Percentiles rank a stretch among this genome's conserved stretches.
Evolutionary conservation across 2,113 vertebrate genomes (phyloP).

Genomic region (Saiga tatarica): DNA sequence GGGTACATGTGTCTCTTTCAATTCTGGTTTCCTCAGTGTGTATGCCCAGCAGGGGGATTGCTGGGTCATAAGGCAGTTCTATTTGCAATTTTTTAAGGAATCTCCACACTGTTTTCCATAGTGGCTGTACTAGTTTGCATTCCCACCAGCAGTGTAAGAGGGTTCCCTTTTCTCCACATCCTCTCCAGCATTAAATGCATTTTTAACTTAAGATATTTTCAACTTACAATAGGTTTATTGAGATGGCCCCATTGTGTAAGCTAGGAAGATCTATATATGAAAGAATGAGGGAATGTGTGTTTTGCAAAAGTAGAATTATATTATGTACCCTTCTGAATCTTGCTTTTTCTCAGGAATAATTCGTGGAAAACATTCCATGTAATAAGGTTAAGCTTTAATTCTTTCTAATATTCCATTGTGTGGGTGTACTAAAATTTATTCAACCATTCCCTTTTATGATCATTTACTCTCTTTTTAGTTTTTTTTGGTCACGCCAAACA

Average conservation of each 20-base stretch:
- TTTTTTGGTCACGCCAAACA: neutral
- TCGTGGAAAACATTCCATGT: neutral
- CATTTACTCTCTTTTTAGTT: neutral
- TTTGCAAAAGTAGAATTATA: conserved; percentile 4
- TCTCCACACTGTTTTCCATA: too few species aligned
- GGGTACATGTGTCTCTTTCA: too few species aligned
- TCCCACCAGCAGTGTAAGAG: too few species aligned
- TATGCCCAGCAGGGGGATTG: too few species aligned
- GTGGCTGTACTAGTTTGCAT: too few species aligned
- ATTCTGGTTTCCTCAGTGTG: too few species aligned
- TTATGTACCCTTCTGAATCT: neutral
- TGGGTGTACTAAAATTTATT: neutral
- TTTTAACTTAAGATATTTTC: neutral
- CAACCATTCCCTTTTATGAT: neutral
- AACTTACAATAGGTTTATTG: neutral
- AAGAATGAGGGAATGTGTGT: neutral
- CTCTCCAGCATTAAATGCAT: neutral
- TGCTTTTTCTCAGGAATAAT: conserved; percentile 13
- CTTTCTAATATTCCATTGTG: neutral
- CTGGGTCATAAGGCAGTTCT: too few species aligned
- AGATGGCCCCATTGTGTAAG: neutral
- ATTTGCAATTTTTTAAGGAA: too few species aligned
- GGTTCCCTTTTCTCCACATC: too few species aligned
- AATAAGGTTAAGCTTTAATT: neutral
- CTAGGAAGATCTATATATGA: neutral